phyloP scores from a whole-genome alignment of 2,797 vertebrate genomes.

The Premnoplex brunnescens region DNA sequence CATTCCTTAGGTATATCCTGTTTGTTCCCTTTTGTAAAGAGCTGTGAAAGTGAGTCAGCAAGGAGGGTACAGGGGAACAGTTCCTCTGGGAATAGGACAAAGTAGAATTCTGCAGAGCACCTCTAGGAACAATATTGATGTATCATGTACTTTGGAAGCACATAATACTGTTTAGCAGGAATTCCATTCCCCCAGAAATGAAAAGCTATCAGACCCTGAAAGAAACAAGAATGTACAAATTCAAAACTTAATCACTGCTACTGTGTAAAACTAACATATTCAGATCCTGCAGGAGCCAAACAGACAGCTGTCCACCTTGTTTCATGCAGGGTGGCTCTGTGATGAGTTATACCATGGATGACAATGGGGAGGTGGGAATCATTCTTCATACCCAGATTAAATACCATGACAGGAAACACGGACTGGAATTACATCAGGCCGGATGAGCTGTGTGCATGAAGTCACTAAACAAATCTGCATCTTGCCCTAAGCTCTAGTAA shows the following conservation, averaged over 20 bases:
- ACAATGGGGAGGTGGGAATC: not conserved
- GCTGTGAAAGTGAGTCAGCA: not conserved
- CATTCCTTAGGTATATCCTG: not conserved
- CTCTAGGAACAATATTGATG: not conserved
- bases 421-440: constrained; percentile 57
- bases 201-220: not conserved
- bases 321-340: not conserved
- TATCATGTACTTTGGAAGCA: not conserved
- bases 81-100: not conserved
- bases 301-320: constrained; percentile 45
- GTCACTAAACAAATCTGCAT: constrained; percentile 50
- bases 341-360: constrained; percentile 19
- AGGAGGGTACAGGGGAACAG: not conserved
- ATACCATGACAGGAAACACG: constrained; percentile 35
- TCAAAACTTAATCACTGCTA: not conserved
- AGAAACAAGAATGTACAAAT: not conserved
- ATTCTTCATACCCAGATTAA: constrained; percentile 45
- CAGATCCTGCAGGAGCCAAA: not conserved
- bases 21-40: not conserved
- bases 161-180: not conserved
- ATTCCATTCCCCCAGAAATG: not conserved
- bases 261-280: not conserved
- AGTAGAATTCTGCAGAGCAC: not conserved
- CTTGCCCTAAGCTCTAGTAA: constrained; percentile 62
- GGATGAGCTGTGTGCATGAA: not conserved